Base-by-base conservation (phyloP, 2,888 invertebrate genomes). In the Apotomis betuletana region DNA sequence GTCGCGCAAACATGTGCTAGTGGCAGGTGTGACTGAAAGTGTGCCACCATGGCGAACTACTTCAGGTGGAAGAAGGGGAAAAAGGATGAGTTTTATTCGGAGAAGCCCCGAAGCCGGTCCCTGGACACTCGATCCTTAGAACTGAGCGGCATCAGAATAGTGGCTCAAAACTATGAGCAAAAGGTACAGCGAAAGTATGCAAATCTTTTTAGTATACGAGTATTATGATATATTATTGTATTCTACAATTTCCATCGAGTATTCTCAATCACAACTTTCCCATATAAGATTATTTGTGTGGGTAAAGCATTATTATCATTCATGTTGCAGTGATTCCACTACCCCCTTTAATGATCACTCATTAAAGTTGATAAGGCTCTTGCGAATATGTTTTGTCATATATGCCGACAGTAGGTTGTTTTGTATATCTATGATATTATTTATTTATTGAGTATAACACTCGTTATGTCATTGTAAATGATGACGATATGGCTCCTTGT, bases 81-180 rank as follows among this genome's bases (percentile, higher is more conserved):
- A 78, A 90, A 94, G 78, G 94, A 94, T 81, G 95, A 94, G 75
- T 94, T 93, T 79, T 93, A 90, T 83, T 91, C 94, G 60, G 90
- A 92, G 76, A 96, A 96, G 80, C 96, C 95, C 9, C 94, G 96
- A 68, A 96, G 96, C 85, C 94, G 96, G 74, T 96, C 96, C 0
- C 87, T 96, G 85, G 96, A 96, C 85, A 95, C 96, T 44, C 94
- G 95, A 76, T 94, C 96, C 8, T 88, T 96, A 82, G 96, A 96
- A 83, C 90, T 95, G 69, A 95, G 96, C 73, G 96, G 96, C 51
- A 94, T 96, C 75, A 93, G 94, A 68, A 85, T 94, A 57, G 93
- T 95, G 68, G 90, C 95, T 10, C 94, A 95, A 79, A 90, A 94
- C 65, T 84, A 88, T 44, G 86, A 88, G 67, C 87, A 88, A 68